phyloP scores from a whole-genome alignment of 2,797 vertebrate genomes.

The Nyctibius grandis region DNA sequence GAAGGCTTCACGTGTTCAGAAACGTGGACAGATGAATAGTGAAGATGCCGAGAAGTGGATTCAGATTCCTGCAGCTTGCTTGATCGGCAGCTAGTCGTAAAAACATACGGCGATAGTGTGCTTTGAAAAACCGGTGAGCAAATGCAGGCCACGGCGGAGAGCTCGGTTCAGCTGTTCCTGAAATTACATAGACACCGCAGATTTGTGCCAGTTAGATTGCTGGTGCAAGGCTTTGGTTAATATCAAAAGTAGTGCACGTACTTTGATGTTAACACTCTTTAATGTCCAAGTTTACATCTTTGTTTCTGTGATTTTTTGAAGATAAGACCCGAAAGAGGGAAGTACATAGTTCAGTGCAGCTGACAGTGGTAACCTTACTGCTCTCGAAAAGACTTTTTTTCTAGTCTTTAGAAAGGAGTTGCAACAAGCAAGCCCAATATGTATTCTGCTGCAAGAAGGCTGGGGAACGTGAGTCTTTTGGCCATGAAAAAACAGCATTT shows the following conservation, averaged over 20 bases:
- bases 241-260: conserved; percentile 31
- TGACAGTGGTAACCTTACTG: conserved; percentile 22
- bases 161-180: conserved; percentile 8
- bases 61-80: not conserved
- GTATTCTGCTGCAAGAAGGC: not conserved
- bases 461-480: not conserved
- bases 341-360: conserved; percentile 1
- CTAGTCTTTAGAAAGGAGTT: not conserved
- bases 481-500: not conserved
- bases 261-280: conserved; percentile 61
- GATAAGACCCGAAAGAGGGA: conserved; percentile 10
- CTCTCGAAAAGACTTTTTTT: not conserved
- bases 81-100: not conserved
- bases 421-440: not conserved
- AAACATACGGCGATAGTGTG: not conserved
- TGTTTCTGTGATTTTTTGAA: conserved; percentile 58
- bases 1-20: not conserved
- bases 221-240: conserved; percentile 45
- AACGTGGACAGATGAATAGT: not conserved
- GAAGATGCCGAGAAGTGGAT: not conserved
- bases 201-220: conserved; percentile 41
- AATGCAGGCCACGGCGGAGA: not conserved
- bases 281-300: conserved; percentile 61
- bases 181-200: conserved; percentile 21
- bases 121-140: not conserved